phyloP scores from a whole-genome alignment of 2,888 invertebrate genomes.

The Alviniconcha strummeri region DNA sequence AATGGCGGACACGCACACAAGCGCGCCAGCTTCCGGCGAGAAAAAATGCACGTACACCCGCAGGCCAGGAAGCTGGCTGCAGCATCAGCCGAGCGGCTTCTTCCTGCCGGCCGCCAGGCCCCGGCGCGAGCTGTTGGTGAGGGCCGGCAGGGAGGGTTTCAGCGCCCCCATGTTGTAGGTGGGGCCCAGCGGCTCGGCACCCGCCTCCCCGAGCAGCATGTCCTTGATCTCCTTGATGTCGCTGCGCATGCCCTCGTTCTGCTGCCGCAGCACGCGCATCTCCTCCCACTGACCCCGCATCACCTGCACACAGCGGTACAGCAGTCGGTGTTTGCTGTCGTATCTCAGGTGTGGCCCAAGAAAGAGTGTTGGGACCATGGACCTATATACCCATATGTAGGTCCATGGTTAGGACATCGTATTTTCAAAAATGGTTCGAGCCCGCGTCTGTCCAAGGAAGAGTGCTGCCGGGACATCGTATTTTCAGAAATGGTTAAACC shows the following conservation, averaged over 20 bases:
- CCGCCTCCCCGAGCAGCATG: conserved; percentile 37
- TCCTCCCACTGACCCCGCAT: conserved; percentile 61
- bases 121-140: conserved; percentile 5
- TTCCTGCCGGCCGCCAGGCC: conserved; percentile 7
- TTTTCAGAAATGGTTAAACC: too few species aligned
- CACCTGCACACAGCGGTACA: conserved; percentile 22
- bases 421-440: too few species aligned
- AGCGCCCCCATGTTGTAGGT: conserved; percentile 30
- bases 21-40: too few species aligned
- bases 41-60: too few species aligned
- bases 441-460: too few species aligned
- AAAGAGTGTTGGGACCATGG: too few species aligned
- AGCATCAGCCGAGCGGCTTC: conserved; percentile 19
- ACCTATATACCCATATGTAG: too few species aligned
- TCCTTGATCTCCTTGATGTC: conserved; percentile 58
- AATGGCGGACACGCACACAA: too few species aligned
- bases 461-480: too few species aligned
- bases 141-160: conserved; percentile 25
- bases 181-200: conserved; percentile 13
- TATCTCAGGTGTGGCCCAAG: too few species aligned
- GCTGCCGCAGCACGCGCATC: conserved; percentile 56
- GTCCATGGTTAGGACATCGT: too few species aligned
- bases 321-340: too few species aligned
- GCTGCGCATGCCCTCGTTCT: conserved; percentile 54
- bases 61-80: not conserved